phyloP scores from a whole-genome alignment of 2,797 vertebrate species.

The Leontocebus nigricollis region DNA sequence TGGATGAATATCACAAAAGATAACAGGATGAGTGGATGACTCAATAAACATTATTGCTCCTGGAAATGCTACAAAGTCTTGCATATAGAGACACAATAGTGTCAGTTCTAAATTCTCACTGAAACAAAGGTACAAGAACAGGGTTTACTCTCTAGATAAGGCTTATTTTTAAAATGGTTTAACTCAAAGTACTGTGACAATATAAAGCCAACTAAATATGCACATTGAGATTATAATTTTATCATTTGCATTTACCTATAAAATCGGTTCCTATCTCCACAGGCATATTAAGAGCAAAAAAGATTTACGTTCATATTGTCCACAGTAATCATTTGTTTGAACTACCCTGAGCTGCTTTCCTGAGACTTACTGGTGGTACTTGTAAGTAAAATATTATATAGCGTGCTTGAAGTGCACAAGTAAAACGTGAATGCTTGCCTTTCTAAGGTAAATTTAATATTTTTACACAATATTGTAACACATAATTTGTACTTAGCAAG shows the following conservation, averaged over 20 bases:
- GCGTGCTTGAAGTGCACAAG: neutral
- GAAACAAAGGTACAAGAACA: conserved; percentile 28
- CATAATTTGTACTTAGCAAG: conserved; percentile 33
- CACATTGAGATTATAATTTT: conserved; percentile 17
- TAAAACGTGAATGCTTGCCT: neutral
- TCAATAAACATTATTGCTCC: neutral
- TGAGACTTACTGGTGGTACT: neutral
- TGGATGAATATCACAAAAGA: neutral
- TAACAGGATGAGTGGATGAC: neutral
- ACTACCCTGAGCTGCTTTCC: neutral
- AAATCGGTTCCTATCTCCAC: neutral
- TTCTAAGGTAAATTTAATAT: conserved; percentile 33
- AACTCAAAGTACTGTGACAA: conserved; percentile 1
- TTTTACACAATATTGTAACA: conserved; percentile 6
- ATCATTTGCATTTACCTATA: neutral
- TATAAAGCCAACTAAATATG: conserved; percentile 34
- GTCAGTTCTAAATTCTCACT: neutral
- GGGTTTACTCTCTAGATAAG: neutral
- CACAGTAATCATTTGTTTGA: neutral
- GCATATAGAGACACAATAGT: neutral
- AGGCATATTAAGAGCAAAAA: neutral
- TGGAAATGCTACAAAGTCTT: neutral
- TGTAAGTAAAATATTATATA: neutral
- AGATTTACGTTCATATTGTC: neutral
- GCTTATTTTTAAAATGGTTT: neutral